Evolutionary conservation across 2,113 vertebrate species (phyloP).

Genomic region (Gymnarchus niloticus): DNA sequence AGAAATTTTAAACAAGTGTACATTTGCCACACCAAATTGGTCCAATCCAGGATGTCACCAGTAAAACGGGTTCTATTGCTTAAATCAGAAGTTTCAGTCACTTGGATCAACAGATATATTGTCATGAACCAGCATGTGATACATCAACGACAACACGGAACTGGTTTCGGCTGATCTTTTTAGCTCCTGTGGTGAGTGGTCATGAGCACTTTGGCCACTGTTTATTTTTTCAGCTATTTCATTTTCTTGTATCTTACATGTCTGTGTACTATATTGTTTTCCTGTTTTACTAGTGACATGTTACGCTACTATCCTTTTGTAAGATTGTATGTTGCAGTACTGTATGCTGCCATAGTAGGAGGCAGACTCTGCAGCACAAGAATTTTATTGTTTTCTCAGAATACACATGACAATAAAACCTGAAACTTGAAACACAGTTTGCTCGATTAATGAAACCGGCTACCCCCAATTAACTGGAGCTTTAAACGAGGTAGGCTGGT

Average conservation of each 20-base stretch:
- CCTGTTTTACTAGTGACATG: too few relatives aligned
- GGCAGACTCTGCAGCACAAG: too few relatives aligned
- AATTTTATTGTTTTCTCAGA: too few relatives aligned
- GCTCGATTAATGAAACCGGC: background rate
- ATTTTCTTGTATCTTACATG: too few relatives aligned
- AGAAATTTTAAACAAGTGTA: background rate
- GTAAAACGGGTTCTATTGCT: background rate
- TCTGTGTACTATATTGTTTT: too few relatives aligned
- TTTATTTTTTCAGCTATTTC: too few relatives aligned
- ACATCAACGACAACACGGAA: background rate
- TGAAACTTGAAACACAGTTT: too few relatives aligned
- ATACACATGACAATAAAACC: too few relatives aligned
- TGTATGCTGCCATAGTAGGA: too few relatives aligned
- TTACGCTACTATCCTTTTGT: too few relatives aligned
- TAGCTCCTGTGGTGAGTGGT: background rate
- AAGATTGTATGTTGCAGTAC: too few relatives aligned
- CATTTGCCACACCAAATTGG: background rate
- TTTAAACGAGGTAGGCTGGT: background rate
- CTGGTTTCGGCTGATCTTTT: background rate
- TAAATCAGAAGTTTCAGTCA: background rate
- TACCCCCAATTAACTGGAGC: background rate
- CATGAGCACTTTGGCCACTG: too few relatives aligned
- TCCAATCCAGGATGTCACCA: background rate
- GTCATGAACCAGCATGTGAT: background rate
- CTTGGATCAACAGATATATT: background rate